Percentiles rank a stretch among this genome's conserved stretches.
phyloP scores from a whole-genome alignment of 2,888 invertebrate genomes.

The Eledone cirrhosa region DNA sequence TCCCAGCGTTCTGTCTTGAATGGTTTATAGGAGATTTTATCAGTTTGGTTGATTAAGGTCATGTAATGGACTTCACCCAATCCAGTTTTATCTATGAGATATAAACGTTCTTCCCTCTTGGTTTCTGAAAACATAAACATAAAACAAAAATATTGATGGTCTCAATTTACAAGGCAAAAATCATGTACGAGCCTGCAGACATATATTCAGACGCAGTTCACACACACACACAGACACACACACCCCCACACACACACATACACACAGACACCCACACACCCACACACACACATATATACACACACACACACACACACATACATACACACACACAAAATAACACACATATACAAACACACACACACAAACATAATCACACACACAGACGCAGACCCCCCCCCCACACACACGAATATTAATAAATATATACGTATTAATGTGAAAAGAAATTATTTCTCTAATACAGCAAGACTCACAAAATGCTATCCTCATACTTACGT shows the following conservation, averaged over 20 bases:
- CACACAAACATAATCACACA: neutral
- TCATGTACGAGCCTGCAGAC: too few species aligned
- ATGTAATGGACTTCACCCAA: slow-evolving; percentile 7
- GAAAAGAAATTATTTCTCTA: neutral
- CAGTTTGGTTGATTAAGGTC: neutral
- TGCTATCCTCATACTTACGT: too few species aligned
- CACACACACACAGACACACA: neutral
- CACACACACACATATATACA: neutral
- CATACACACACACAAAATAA: neutral
- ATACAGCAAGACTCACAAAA: neutral
- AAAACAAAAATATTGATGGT: neutral
- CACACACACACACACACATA: neutral
- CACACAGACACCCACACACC: neutral
- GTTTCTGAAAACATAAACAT: neutral
- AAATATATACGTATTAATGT: slow-evolving; percentile 1
- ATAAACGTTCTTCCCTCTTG: neutral
- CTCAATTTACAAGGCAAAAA: neutral
- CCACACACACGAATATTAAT: neutral
- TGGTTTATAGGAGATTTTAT: neutral
- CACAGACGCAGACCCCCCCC: too few species aligned
- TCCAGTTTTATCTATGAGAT: neutral
- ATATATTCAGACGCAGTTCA: neutral
- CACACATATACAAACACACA: neutral
- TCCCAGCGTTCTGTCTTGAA: neutral
- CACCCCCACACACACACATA: neutral